Base-by-base conservation (phyloP, 2,888 invertebrate genomes). In the Hoplodrina ambigua region DNA sequence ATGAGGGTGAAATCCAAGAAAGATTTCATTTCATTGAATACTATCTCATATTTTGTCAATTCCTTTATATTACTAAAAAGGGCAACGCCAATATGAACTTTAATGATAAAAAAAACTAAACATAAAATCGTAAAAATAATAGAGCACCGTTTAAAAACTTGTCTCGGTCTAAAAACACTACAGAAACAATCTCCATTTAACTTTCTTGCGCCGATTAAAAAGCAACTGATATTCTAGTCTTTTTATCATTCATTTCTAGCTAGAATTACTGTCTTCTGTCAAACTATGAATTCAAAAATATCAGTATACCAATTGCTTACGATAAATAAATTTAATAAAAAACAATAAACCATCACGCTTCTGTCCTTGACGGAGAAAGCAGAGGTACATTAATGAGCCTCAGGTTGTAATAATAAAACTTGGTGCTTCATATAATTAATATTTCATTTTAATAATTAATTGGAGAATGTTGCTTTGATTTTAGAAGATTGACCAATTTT, bases 301-400 rank as follows among this genome's bases (percentile, higher is more conserved):
- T 79, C 75, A 80, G 75, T 66, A 61, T 44, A 57, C 4, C 57
- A 79, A 58, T 78, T 71, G 72, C 57, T 52, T 17, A 41, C 15
- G 33, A 20, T n/a, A 30, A 58, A 55, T 61, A 49, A 75, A 71
- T 79, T 80, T 61, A 56, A 73, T 73, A 55, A 64, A 25, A 79
- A 61, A 53, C 4, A 61, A 54, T 55, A 13, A 44, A 72, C 78
- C 80, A 53, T 78, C 78, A 53, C 19, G 53, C 78, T 58, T 64
- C 61, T 8, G 25, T 80, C 78, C 71, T 17, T 55, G 10, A 64
- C 0, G 75, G 78, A 78, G 64, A 30, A 75, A 72, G 78, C 78
- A 68, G 78, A 78, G 78, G 78, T 68, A 25, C 1, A 56, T 33
- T 52, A 53, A 13, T 19, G 11, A 64, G 49, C 8, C 2, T 20